Conservation (phyloP, 92 coral and sea anemone species). For the Phenganax stokvisi region DNA sequence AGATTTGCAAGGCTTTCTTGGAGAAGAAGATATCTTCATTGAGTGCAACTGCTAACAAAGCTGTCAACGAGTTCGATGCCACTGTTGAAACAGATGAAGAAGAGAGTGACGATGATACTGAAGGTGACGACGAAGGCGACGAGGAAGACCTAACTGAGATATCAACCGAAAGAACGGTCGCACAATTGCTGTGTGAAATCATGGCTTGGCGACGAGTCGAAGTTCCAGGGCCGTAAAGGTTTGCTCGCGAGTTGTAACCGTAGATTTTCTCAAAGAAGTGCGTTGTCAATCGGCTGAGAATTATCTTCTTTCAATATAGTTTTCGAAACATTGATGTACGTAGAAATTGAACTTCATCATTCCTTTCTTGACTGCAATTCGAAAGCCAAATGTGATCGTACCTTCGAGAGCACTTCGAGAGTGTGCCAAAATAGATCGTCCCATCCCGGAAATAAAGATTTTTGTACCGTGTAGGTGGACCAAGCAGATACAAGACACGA, state of each 20-base stretch:
- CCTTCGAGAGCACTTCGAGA: too few relatives aligned
- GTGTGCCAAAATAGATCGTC: too few relatives aligned
- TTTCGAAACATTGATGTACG: too few relatives aligned
- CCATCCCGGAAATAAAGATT: too few relatives aligned
- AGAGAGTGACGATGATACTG: background rate
- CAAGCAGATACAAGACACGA: too few relatives aligned
- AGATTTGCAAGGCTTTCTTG: background rate
- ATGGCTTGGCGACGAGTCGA: background rate
- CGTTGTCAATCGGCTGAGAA: too few relatives aligned
- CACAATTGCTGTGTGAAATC: background rate
- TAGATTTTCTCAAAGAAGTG: too few relatives aligned
- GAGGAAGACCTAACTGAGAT: background rate
- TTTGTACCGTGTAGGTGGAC: too few relatives aligned
- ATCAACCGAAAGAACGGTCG: background rate
- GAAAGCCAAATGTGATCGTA: too few relatives aligned
- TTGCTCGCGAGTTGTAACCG: background rate
- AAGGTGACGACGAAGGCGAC: background rate
- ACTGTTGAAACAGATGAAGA: background rate
- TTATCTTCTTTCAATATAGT: too few relatives aligned
- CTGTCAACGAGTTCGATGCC: background rate
- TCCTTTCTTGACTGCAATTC: too few relatives aligned
- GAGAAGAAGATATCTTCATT: background rate
- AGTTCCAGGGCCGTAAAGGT: background rate
- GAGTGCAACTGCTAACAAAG: background rate
- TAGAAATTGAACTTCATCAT: too few relatives aligned